Conservation (phyloP, 2,113 vertebrate species). For the Prionailurus viverrinus region DNA sequence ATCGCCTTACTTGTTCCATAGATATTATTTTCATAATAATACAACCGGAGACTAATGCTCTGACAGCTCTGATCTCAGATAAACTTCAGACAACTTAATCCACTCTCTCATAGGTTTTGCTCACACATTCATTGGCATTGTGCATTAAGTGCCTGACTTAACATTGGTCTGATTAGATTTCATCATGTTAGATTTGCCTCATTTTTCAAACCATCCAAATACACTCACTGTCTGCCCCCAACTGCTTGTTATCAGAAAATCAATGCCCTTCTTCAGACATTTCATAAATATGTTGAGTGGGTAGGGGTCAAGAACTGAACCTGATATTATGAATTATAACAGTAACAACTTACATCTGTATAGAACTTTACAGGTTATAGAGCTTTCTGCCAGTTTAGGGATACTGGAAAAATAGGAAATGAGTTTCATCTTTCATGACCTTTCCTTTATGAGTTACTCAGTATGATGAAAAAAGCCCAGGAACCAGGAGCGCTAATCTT, state of each 20-base stretch:
- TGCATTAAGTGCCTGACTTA: background rate
- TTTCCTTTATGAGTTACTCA: slow-evolving; percentile 58
- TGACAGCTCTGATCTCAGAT: background rate
- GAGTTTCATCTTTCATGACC: slow-evolving; percentile 60
- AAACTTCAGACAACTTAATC: background rate
- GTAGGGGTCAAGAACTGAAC: slow-evolving; percentile 43
- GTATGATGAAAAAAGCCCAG: background rate
- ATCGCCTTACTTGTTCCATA: background rate
- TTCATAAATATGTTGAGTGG: slow-evolving; percentile 48
- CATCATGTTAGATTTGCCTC: slow-evolving; percentile 22
- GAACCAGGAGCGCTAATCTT: background rate
- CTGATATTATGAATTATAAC: slow-evolving; percentile 30
- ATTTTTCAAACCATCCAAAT: slow-evolving; percentile 29
- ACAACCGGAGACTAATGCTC: background rate
- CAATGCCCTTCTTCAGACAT: slow-evolving; percentile 50
- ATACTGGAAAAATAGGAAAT: slow-evolving; percentile 62
- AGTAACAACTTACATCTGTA: slow-evolving; percentile 25
- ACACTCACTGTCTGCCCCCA: background rate
- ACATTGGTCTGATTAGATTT: slow-evolving; percentile 54
- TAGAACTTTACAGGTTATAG: slow-evolving; percentile 28
- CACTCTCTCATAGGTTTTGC: background rate
- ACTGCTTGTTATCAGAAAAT: slow-evolving; percentile 59
- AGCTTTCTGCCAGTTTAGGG: slow-evolving; percentile 49
- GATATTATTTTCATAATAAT: background rate
- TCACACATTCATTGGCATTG: background rate